phyloP scores from a whole-genome alignment of 2,113 vertebrate species.

The Oenanthe oenanthe region DNA sequence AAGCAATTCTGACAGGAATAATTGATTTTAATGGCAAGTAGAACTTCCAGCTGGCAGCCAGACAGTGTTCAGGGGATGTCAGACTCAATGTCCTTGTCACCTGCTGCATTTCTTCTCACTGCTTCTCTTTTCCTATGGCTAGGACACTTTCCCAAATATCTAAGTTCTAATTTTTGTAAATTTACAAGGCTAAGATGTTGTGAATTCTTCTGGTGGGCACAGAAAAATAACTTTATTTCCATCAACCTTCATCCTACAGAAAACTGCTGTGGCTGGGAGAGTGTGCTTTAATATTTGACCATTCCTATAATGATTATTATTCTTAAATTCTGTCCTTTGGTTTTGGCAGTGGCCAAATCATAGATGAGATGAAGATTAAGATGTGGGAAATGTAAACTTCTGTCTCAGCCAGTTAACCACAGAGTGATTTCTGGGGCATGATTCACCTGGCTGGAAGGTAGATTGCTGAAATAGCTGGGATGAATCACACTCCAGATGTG shows the following conservation, averaged over 20 bases:
- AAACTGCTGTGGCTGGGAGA: background rate
- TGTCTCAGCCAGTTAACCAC: background rate
- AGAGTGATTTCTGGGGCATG: constrained; percentile 6
- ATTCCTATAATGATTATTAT: background rate
- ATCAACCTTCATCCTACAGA: fast-evolving
- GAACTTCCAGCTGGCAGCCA: background rate
- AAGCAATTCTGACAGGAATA: background rate
- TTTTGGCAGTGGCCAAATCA: background rate
- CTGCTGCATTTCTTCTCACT: background rate
- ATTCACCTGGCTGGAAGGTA: constrained; percentile 40
- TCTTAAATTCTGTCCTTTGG: background rate
- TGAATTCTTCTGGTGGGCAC: background rate
- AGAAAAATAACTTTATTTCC: background rate
- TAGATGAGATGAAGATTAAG: background rate
- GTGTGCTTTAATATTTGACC: background rate
- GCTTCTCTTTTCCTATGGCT: background rate
- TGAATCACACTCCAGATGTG: constrained; percentile 56
- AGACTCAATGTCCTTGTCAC: background rate
- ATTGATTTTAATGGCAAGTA: background rate
- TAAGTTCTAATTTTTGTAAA: background rate
- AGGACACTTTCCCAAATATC: background rate
- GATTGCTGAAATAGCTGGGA: background rate
- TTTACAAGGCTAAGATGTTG: background rate
- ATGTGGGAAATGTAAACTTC: background rate
- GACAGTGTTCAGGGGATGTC: background rate